A percentile compares a stretch with the other conserved stretches of the same genome.
Evolutionary conservation across 2,888 invertebrate genomes (phyloP).

Genomic region (Euproctis similis): DNA sequence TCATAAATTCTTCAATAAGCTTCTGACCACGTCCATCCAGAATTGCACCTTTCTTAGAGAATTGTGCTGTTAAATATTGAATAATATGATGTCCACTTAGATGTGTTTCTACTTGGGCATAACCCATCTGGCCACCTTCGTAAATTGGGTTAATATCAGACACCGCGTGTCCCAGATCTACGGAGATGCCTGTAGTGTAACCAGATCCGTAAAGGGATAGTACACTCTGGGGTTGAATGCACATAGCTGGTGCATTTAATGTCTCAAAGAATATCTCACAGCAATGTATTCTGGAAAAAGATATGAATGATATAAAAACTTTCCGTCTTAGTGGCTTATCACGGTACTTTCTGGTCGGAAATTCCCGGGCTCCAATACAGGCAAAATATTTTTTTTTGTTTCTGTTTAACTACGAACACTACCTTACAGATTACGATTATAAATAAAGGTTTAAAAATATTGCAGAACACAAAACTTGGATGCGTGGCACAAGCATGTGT

Average conservation of each 20-base stretch:
- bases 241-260: conserved; percentile 47
- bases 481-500: too few relatives aligned
- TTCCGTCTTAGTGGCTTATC: too few relatives aligned
- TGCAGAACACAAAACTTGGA: too few relatives aligned
- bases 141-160: conserved; percentile 41
- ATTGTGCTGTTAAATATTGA: conserved; percentile 27
- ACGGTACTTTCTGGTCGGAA: too few relatives aligned
- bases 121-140: conserved; percentile 46
- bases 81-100: conserved; percentile 35
- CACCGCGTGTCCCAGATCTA: conserved; percentile 50
- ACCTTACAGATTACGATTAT: too few relatives aligned
- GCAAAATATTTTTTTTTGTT: too few relatives aligned
- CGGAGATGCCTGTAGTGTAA: conserved; percentile 47
- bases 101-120: conserved; percentile 44
- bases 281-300: conserved; percentile 41
- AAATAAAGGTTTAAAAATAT: too few relatives aligned
- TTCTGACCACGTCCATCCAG: conserved; percentile 13
- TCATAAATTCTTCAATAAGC: background rate
- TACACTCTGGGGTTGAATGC: conserved; percentile 46
- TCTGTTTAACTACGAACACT: too few relatives aligned
- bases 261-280: conserved; percentile 60
- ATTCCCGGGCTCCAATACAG: too few relatives aligned
- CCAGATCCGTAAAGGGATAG: conserved; percentile 54
- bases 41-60: conserved; percentile 26
- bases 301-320: too few relatives aligned